Evolutionary conservation across 2,888 invertebrate genomes (phyloP), one percentile per base, ranked within the genome.

Genomic region (Portevinia maculata): DNA sequence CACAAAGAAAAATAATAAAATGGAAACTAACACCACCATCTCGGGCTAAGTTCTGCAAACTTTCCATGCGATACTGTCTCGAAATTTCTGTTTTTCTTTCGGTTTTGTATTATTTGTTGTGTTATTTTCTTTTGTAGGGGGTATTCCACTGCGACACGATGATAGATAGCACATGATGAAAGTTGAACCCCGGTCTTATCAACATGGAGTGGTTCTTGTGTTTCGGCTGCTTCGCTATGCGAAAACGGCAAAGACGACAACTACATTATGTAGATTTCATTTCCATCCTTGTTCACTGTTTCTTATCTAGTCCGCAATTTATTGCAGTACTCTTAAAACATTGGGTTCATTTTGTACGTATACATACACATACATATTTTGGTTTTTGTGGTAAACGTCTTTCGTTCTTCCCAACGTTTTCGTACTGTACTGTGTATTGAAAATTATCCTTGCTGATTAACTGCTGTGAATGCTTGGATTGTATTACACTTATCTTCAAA

Each of bases 401-500:
- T 24, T 60, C 28, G 48, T 48, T 62, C 67, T 28, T 28, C 50
- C 17, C 48, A 17, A 8, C 24, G 15, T 48, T 34, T 32, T 34
- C 41, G 57, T 21, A 32, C 50, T 55, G 67, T 28, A 17, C 37
- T 48, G 60, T 55, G 67, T 28, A 17, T 34, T 48, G 60, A 60
- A 55, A 55, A 13, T 44, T 70, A 59, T 76, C 65, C 59, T 70
- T 70, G 76, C 76, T 81, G 81, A 81, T 76, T 81, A 81, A 81
- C 81, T 76, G 76, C 52, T 81, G 52, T 81, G 76, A 81, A 81
- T 81, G 76, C 70, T 76, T 65, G 70, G 75, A 81, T 81, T 81
- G 76, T 81, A 76, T 81, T 81, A 81, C 76, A 76, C 70, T 76
- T 81, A 81, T 76, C 75, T 76, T 64, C 69, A 75, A 39, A 57